Conservation (phyloP, 2,797 vertebrate species). For the Falco naumanni region DNA sequence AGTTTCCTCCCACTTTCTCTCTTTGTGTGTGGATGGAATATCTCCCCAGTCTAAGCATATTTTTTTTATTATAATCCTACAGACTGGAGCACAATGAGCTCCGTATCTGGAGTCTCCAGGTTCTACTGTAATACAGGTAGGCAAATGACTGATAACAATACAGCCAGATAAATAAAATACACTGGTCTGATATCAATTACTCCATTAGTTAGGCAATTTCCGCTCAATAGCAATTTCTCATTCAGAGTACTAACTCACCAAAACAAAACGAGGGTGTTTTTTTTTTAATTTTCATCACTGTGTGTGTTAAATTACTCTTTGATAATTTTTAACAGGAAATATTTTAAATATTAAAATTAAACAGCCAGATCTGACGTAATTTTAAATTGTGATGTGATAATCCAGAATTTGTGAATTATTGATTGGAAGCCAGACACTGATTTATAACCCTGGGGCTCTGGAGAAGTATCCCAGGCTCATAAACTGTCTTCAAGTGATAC, state of each 20-base stretch:
- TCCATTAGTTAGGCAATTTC: constrained; percentile 19
- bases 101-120: neutral
- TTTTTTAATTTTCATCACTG: neutral
- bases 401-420: neutral
- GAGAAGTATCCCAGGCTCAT: neutral
- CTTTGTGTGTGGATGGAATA: neutral
- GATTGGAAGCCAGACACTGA: neutral
- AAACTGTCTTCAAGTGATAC: neutral
- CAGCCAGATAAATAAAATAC: constrained; percentile 24
- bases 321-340: neutral
- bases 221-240: neutral
- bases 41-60: neutral
- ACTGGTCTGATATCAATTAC: neutral
- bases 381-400: neutral
- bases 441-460: neutral
- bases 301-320: neutral
- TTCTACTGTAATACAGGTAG: constrained; percentile 4
- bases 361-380: neutral
- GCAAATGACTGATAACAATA: constrained; percentile 9
- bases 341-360: constrained; percentile 10
- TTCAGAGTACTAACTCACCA: neutral
- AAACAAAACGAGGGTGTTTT: neutral
- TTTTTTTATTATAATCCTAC: neutral
- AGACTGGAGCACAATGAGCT: neutral
- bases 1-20: neutral